A percentile compares a stretch with the other conserved stretches of the same genome.
These are phyloP conservation scores for Ormyrus rosae DNA, from an alignment of 2,888 invertebrate species.

Conservation along the genomic window DNA sequence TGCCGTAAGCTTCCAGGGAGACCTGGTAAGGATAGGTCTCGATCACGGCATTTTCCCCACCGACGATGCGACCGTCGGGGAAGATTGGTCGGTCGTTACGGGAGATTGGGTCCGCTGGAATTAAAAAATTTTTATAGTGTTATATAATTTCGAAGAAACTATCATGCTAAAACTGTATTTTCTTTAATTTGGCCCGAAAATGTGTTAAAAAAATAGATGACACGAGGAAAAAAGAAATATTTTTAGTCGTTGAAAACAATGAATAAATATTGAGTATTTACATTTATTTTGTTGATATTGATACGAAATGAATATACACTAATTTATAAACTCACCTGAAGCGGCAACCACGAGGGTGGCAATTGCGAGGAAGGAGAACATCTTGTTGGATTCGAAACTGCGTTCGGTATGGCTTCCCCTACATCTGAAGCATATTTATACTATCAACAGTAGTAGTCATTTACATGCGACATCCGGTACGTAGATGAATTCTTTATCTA, in stretches of 20 bases:
- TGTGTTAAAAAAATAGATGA: too few species aligned
- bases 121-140: background rate
- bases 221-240: too few species aligned
- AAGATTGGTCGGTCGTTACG: background rate
- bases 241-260: background rate
- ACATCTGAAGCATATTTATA: slow-evolving; percentile 28
- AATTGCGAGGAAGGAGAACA: slow-evolving; percentile 41
- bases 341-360: slow-evolving; percentile 14
- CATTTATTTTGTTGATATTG: too few species aligned
- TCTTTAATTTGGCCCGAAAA: too few species aligned
- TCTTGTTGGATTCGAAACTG: slow-evolving; percentile 10
- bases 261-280: background rate
- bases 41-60: slow-evolving; percentile 76
- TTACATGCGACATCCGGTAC: slow-evolving; percentile 5
- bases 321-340: slow-evolving; percentile 28
- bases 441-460: background rate
- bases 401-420: slow-evolving; percentile 3
- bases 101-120: background rate
- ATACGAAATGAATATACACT: background rate
- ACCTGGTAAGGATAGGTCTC: slow-evolving; percentile 77
- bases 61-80: slow-evolving; percentile 74
- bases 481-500: slow-evolving; percentile 11
- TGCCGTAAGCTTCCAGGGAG: slow-evolving; percentile 73
- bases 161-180: too few species aligned
- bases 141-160: too few species aligned